phyloP scores from a whole-genome alignment of 2,888 invertebrate genomes.

The Amblyteles armatorius region DNA sequence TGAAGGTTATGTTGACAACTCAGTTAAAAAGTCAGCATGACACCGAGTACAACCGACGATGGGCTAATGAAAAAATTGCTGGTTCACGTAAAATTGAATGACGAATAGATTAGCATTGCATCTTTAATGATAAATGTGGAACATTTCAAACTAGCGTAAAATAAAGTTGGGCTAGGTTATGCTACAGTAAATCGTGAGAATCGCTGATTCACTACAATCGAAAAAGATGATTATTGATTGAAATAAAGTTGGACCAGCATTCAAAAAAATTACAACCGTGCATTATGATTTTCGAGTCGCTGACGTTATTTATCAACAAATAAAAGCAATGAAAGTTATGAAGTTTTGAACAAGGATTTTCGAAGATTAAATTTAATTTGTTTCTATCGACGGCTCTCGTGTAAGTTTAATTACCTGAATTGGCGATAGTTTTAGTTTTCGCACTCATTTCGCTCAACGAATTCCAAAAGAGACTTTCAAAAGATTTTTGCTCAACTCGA shows the following conservation, averaged over 20 bases:
- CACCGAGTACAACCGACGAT: not conserved
- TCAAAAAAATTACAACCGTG: not conserved
- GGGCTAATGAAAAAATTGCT: not conserved
- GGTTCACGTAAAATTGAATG: not conserved
- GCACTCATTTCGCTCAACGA: constrained; percentile 65
- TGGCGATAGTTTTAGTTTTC: constrained; percentile 57
- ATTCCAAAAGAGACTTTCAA: constrained; percentile 54
- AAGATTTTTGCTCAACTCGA: constrained; percentile 56
- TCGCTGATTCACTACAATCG: constrained; percentile 42
- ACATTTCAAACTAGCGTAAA: not conserved
- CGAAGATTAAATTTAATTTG: not conserved
- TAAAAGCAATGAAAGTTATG: not conserved
- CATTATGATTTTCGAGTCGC: not conserved
- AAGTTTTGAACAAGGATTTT: not conserved
- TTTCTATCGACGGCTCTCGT: not conserved
- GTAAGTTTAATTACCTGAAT: constrained; percentile 55
- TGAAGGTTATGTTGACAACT: constrained; percentile 25
- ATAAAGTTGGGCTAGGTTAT: constrained; percentile 10
- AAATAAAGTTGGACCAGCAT: not conserved
- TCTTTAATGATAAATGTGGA: not conserved
- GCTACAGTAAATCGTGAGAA: constrained; percentile 1
- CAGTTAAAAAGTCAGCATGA: not conserved
- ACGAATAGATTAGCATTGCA: not conserved
- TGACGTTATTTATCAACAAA: not conserved
- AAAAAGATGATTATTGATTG: not conserved